A percentile compares a stretch with the other conserved stretches of the same genome.
phyloP scores from a whole-genome alignment of 92 coral and sea anemone species.

The Parazoanthus swiftii region DNA sequence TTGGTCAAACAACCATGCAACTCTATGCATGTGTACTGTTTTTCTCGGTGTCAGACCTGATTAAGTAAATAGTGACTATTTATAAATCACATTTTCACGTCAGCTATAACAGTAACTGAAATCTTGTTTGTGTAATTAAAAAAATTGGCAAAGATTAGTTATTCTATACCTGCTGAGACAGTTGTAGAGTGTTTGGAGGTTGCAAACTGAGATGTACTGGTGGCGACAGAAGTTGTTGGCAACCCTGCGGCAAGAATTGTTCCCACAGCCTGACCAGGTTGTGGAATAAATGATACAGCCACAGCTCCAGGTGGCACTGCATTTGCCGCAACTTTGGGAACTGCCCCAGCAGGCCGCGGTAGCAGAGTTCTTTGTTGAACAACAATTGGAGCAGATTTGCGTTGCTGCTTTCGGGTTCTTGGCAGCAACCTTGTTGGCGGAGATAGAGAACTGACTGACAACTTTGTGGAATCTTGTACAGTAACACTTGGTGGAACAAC shows the following conservation, averaged over 20 bases:
- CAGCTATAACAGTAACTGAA: neutral
- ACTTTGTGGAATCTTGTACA: slow-evolving; percentile 34
- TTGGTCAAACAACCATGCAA: too few species aligned
- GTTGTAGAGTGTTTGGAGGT: slow-evolving; percentile 1
- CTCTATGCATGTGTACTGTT: too few species aligned
- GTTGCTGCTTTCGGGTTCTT: slow-evolving; percentile 60
- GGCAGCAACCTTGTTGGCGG: slow-evolving; percentile 38
- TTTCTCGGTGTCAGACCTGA: too few species aligned
- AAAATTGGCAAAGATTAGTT: neutral
- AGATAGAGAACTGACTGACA: slow-evolving; percentile 45
- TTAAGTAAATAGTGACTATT: neutral
- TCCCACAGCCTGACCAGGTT: slow-evolving; percentile 79
- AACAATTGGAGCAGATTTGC: slow-evolving; percentile 51
- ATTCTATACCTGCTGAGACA: slow-evolving; percentile 4
- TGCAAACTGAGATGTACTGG: slow-evolving; percentile 50
- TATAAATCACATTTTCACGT: neutral
- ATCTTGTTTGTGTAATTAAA: neutral
- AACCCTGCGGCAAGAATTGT: slow-evolving; percentile 77
- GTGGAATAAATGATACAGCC: slow-evolving; percentile 88
- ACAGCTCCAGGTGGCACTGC: slow-evolving; percentile 84
- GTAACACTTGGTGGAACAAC: slow-evolving; percentile 69
- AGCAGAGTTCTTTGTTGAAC: slow-evolving; percentile 79
- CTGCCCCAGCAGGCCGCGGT: slow-evolving; percentile 74
- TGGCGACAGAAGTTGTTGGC: slow-evolving; percentile 45
- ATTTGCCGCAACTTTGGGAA: slow-evolving; percentile 46